Conservation (phyloP, 2,888 invertebrate genomes). For the Spisula subtruncata region DNA sequence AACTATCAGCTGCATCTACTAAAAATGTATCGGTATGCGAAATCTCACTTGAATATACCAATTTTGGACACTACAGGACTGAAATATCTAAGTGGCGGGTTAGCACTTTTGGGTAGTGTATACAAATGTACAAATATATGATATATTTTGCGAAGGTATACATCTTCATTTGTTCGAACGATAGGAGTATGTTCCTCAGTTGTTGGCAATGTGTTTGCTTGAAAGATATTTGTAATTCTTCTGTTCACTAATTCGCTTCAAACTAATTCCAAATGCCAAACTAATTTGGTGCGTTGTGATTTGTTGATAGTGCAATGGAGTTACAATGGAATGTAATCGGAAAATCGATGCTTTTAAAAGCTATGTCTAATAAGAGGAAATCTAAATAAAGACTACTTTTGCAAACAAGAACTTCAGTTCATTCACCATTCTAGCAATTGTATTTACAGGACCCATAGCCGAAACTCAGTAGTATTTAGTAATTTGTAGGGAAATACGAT, state of each 20-base stretch:
- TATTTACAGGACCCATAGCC: background rate
- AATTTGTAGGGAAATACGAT: slow-evolving; percentile 12
- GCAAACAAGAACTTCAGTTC: too few relatives aligned
- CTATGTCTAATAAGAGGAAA: background rate
- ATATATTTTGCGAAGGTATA: too few relatives aligned
- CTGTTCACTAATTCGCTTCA: background rate
- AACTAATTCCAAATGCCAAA: background rate
- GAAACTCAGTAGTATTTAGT: background rate
- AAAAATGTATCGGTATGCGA: too few relatives aligned
- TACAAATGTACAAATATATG: too few relatives aligned
- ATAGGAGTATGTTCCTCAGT: background rate
- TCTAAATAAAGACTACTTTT: too few relatives aligned
- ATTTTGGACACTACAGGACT: too few relatives aligned
- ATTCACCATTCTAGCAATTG: background rate
- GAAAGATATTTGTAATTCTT: background rate
- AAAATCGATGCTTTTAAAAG: background rate
- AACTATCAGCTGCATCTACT: too few relatives aligned
- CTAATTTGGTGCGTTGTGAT: slow-evolving; percentile 5
- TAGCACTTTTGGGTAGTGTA: too few relatives aligned
- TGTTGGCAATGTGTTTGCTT: background rate
- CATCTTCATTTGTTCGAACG: too few relatives aligned
- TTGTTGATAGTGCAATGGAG: background rate
- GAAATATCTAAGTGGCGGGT: too few relatives aligned
- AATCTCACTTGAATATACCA: too few relatives aligned
- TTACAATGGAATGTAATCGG: background rate